These are phyloP conservation scores for Andrena bicolor DNA, from an alignment of 2,888 invertebrate genomes.

Conservation along the genomic window DNA sequence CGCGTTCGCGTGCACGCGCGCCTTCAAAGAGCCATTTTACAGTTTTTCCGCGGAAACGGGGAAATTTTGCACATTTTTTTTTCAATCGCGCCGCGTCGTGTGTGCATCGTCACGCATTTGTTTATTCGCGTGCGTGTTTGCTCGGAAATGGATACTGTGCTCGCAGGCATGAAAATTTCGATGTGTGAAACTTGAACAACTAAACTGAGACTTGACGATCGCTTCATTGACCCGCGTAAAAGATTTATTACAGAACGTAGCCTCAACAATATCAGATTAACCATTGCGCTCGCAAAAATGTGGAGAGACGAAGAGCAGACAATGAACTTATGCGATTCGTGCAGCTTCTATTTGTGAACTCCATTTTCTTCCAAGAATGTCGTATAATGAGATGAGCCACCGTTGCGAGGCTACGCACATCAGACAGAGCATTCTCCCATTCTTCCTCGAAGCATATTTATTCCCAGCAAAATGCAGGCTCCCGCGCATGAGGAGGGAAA, in stretches of 20 bases:
- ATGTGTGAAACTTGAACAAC: no score
- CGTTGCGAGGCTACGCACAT: background rate
- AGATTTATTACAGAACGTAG: no score
- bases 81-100: conserved; percentile 7
- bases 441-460: conserved; percentile 26
- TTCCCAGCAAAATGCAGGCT: background rate
- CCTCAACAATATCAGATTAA: no score
- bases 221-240: no score
- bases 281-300: no score
- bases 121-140: background rate
- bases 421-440: background rate
- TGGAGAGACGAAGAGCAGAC: no score
- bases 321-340: no score
- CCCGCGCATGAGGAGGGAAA: conserved; percentile 2
- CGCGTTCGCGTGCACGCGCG: conserved; percentile 28
- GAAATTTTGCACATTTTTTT: conserved; percentile 25
- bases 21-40: conserved; percentile 38
- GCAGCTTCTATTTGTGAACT: background rate
- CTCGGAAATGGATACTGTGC: conserved; percentile 1
- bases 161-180: background rate
- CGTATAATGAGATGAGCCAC: background rate
- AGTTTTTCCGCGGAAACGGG: conserved; percentile 15
- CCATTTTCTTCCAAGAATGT: no score
- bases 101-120: conserved; percentile 7
- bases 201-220: no score